phyloP scores from a whole-genome alignment of 2,888 invertebrate species.

The Beris chalybata region DNA sequence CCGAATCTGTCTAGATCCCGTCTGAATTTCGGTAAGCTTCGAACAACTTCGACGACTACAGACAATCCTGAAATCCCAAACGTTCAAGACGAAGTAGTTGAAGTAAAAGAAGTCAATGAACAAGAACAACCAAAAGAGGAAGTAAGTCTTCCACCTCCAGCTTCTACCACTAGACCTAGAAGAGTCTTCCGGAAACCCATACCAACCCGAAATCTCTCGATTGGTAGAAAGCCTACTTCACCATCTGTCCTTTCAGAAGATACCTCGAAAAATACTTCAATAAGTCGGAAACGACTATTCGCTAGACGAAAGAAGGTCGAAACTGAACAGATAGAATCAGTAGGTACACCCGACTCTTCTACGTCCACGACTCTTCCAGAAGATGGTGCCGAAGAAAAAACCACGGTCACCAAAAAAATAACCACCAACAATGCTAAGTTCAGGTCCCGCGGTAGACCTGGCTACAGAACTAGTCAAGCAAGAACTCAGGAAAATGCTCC shows the following conservation, averaged over 20 bases:
- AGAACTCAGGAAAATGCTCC: no score
- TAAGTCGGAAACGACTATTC: not conserved
- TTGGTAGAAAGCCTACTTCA: not conserved
- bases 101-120: no score
- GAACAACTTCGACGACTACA: no score
- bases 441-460: not conserved
- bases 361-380: not conserved
- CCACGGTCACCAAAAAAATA: not conserved
- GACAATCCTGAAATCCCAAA: no score
- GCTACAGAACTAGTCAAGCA: no score
- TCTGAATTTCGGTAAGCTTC: no score
- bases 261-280: not conserved
- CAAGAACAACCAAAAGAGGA: no score
- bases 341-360: no score
- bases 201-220: not conserved
- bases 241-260: not conserved
- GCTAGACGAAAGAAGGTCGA: not conserved
- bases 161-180: not conserved
- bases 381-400: not conserved
- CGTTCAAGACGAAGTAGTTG: no score
- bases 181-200: slow-evolving; percentile 8
- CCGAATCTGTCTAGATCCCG: no score
- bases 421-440: not conserved
- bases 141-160: not conserved
- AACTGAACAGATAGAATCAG: not conserved